These are phyloP conservation scores for Leptobrachium leishanense DNA, from an alignment of 2,113 vertebrate genomes.

Conservation along the genomic window DNA sequence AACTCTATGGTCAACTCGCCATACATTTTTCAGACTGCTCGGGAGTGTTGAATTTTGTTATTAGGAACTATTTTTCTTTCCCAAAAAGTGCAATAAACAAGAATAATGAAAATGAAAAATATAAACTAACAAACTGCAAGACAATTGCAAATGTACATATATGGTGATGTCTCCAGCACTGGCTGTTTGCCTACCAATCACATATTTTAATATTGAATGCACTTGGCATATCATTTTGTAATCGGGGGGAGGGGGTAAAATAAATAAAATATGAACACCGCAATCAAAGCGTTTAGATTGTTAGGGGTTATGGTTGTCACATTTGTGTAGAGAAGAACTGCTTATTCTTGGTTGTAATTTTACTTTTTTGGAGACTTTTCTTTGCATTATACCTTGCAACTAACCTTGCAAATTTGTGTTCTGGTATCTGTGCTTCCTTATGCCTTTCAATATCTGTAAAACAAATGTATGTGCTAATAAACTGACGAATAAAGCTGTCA, in stretches of 20 bases:
- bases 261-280: background rate
- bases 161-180: no score
- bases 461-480: slow-evolving; percentile 38
- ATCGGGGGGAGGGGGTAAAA: background rate
- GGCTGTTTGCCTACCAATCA: background rate
- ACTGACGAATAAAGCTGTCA: slow-evolving; percentile 12
- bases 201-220: background rate
- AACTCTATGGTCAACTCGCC: no score
- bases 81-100: no score
- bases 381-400: background rate
- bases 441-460: slow-evolving; percentile 35
- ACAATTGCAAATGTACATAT: no score
- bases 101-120: no score
- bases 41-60: no score
- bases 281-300: background rate
- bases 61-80: no score
- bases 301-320: background rate
- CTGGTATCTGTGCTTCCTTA: slow-evolving; percentile 7
- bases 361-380: background rate
- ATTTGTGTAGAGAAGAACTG: background rate
- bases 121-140: no score
- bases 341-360: background rate
- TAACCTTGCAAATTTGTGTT: slow-evolving; percentile 6
- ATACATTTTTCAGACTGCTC: no score
- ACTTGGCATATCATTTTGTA: background rate